Evolutionary conservation across 2,113 vertebrate genomes (phyloP), one percentile per base, ranked within the genome.

Genomic region (Pelecanoides urinatrix): DNA sequence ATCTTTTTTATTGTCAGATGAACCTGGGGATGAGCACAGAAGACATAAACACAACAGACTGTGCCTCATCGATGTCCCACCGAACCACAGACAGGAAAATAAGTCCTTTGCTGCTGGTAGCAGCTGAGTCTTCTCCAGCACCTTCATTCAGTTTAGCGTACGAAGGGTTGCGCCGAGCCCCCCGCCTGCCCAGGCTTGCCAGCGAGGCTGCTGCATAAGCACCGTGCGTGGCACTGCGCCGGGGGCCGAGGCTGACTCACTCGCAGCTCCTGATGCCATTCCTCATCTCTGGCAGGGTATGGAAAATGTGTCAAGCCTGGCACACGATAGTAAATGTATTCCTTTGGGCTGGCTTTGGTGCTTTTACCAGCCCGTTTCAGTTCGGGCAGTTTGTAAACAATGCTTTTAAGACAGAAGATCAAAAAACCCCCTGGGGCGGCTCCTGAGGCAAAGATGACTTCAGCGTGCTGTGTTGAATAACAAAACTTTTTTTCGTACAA

Each of bases 201-300:
- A 2, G 36, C 2, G 9, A 42, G 61, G 75, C 38, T 25, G 52
- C 86, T 29, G 68, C 20, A 4, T 7, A 13, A 22, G 61, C 62
- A 26, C 20, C 2, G 2, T 1, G 44, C 14, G 3, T 8, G 62
- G 83, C 90, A 19, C 78, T 1, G 27, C 0, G 12, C 44, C 16
- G 1, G 71, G 52, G 29, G 34, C 66, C 40, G 0, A 4, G 62
- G 53, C 72, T 95, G 90, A 91, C 72, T 95, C 86, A 87, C 45
- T 8, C 5, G 3, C 59, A 27, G 68, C 91, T 66, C 76, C 84
- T 21, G 52, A 34, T 75, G 91, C 93, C 82, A 79, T 85, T 80
- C 78, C 67, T 86, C 75, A 10, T 29, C 88, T 32, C 84, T 65
- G 92, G 89, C 94, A 96, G 96, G 86, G 78, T 89, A 90, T 22